Percentiles rank a stretch among this genome's conserved stretches.
Evolutionary conservation across 2,797 vertebrate species (phyloP).

Genomic region (Nothura maculosa): DNA sequence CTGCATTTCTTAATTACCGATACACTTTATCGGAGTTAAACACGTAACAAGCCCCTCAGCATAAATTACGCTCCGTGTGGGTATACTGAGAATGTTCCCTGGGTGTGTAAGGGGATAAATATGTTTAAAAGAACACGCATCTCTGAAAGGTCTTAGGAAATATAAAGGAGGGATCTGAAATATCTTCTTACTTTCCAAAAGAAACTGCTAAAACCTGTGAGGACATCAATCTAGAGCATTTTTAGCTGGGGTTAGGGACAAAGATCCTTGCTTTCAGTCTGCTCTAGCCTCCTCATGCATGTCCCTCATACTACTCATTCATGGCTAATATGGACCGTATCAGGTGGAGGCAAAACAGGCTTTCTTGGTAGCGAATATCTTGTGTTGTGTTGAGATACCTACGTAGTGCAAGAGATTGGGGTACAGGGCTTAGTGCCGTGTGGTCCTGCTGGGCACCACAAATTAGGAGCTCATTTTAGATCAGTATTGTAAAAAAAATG

Average conservation of each 20-base stretch:
- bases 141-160: neutral
- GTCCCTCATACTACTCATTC: too few relatives aligned
- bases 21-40: slow-evolving; percentile 50
- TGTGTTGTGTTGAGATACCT: neutral
- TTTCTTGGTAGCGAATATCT: neutral
- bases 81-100: slow-evolving; percentile 9
- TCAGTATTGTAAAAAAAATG: rapidly evolving
- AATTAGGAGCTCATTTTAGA: neutral
- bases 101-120: slow-evolving; percentile 38
- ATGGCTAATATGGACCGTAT: rapidly evolving
- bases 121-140: neutral
- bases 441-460: neutral
- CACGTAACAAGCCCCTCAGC: slow-evolving; percentile 19
- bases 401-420: neutral
- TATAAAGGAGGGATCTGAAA: neutral
- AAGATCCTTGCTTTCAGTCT: neutral
- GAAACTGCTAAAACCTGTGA: neutral
- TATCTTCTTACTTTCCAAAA: neutral
- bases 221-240: neutral
- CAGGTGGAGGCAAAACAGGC: neutral
- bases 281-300: neutral
- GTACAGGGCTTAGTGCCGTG: neutral
- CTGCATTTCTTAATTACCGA: slow-evolving; percentile 16
- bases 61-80: neutral
- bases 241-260: neutral